Evolutionary conservation across 30 jellyfish, hydroid and myxozoan species (phyloP).

Genomic region (Aurelia sp.): DNA sequence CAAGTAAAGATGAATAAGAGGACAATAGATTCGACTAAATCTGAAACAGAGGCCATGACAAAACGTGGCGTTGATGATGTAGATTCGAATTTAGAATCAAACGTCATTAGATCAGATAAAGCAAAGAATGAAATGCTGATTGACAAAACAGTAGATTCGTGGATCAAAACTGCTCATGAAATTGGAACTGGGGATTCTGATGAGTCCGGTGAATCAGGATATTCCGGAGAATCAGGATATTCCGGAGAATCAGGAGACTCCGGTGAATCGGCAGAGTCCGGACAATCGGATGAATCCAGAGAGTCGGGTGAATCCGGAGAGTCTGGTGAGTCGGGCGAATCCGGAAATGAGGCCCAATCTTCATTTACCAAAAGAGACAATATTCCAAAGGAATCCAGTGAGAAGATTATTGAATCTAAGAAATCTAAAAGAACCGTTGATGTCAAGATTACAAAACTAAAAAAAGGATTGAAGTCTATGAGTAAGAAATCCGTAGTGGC

Average conservation of each 20-base stretch:
- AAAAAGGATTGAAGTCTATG: neutral
- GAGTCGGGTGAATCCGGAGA: slow-evolving; percentile 56
- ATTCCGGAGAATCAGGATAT: slow-evolving; percentile 13
- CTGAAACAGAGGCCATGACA: neutral
- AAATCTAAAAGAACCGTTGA: neutral
- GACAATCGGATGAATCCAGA: slow-evolving; percentile 26
- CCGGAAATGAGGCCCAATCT: slow-evolving; percentile 30
- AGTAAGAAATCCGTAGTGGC: neutral
- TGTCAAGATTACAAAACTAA: neutral
- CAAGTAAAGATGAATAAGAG: neutral
- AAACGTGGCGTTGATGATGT: slow-evolving; percentile 34
- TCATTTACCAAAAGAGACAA: slow-evolving; percentile 20
- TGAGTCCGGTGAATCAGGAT: slow-evolving; percentile 10
- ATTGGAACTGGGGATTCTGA: slow-evolving; percentile 3
- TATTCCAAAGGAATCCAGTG: slow-evolving; percentile 17
- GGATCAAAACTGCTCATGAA: slow-evolving; percentile 12
- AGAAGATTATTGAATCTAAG: neutral
- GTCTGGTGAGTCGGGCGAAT: slow-evolving; percentile 36
- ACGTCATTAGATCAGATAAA: neutral
- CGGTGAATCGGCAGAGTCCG: slow-evolving; percentile 29
- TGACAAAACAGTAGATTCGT: slow-evolving; percentile 38
- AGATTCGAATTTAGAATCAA: slow-evolving; percentile 9
- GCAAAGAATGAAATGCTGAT: slow-evolving; percentile 11
- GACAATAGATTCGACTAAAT: neutral
- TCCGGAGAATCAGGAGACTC: slow-evolving; percentile 25